Conservation (phyloP, 2,113 vertebrate genomes). For the Bagarius yarrelli region DNA sequence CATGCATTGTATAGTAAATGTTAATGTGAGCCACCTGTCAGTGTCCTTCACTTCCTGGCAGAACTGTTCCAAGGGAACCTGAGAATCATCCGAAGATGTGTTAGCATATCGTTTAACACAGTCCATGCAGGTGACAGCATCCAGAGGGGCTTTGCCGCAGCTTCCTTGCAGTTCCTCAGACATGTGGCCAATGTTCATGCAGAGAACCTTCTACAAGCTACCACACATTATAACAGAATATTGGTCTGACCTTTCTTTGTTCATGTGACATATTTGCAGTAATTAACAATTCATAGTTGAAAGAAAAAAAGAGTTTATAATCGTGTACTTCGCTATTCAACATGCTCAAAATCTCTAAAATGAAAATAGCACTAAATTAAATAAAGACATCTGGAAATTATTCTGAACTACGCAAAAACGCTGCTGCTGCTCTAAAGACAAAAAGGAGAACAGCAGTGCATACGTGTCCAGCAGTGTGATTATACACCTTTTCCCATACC, state of each 20-base stretch:
- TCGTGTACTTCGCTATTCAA: not conserved
- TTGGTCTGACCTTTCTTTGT: not conserved
- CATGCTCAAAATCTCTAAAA: not conserved
- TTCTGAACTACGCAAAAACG: not conserved
- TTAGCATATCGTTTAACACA: constrained; percentile 16
- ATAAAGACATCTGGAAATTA: not conserved
- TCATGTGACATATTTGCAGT: not conserved
- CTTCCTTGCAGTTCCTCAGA: constrained; percentile 42
- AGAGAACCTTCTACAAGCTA: constrained; percentile 47
- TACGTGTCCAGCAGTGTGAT: not conserved
- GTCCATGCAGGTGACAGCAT: constrained; percentile 42
- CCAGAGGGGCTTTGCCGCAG: constrained; percentile 36
- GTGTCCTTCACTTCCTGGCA: constrained; percentile 26
- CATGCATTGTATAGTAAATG: not conserved
- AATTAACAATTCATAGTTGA: not conserved
- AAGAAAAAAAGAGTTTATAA: not conserved
- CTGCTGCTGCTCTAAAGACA: not conserved
- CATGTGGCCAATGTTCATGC: constrained; percentile 20
- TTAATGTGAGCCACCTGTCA: constrained; percentile 41
- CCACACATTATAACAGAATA: constrained; percentile 3
- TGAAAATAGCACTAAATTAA: not conserved
- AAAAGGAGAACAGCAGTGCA: not conserved
- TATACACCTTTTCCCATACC: constrained; percentile 24
- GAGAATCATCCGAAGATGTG: constrained; percentile 6
- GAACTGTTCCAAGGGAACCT: constrained; percentile 12